A percentile compares a stretch with the other conserved stretches of the same genome.
Evolutionary conservation across 2,888 invertebrate species (phyloP).

Genomic region (Apocheima hispidaria): DNA sequence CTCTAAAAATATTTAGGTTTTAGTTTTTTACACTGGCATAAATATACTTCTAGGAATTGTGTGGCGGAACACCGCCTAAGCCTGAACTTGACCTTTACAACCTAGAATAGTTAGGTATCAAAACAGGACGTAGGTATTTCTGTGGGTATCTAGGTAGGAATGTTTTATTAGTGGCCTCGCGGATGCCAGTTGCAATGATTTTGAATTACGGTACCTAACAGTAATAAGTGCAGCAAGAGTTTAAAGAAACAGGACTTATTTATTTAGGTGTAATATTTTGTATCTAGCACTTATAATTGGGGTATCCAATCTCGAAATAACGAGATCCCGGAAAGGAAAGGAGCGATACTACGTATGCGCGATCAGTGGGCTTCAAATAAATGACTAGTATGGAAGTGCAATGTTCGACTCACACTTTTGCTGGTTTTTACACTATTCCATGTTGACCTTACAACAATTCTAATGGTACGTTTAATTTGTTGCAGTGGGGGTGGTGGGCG

Average conservation of each 20-base stretch:
- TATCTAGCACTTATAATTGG: no score
- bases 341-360: no score
- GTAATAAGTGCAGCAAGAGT: not conserved
- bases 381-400: no score
- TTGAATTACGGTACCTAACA: not conserved
- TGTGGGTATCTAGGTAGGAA: not conserved
- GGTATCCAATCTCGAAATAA: no score
- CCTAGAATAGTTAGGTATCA: not conserved
- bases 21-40: conserved; percentile 8
- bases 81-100: conserved; percentile 23
- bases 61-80: conserved; percentile 13
- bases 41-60: conserved; percentile 24
- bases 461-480: conserved; percentile 51
- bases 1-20: not conserved
- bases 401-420: not conserved
- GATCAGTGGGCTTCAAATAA: no score
- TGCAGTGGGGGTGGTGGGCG: conserved; percentile 82
- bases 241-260: not conserved
- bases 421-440: not conserved
- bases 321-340: no score
- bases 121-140: conserved; percentile 5
- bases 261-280: no score
- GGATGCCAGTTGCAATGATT: not conserved
- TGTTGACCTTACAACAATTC: not conserved
- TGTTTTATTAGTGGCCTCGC: no score